Conservation (phyloP, 2,113 vertebrate species). For the Donacobius atricapilla region DNA sequence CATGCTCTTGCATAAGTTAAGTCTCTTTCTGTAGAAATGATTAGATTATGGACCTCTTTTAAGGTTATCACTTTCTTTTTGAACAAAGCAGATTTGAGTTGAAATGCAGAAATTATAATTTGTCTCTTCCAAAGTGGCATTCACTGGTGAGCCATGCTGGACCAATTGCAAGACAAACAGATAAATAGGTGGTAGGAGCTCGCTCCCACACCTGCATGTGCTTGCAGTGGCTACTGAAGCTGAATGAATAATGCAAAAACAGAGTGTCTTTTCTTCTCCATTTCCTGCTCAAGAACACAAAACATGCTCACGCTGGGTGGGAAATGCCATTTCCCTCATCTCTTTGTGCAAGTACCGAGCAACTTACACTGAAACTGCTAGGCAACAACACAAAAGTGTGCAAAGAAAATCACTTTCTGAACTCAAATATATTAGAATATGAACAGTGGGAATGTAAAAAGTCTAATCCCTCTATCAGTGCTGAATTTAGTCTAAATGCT, state of each 20-base stretch:
- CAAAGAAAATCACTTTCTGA: neutral
- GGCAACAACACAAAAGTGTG: neutral
- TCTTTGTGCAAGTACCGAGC: neutral
- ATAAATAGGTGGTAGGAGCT: neutral
- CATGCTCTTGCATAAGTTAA: neutral
- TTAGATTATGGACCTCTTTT: neutral
- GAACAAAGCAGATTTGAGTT: neutral
- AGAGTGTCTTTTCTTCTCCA: neutral
- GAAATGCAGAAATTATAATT: neutral
- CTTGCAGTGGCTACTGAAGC: neutral
- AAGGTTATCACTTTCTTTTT: neutral
- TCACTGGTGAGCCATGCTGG: neutral
- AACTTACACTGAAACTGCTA: neutral
- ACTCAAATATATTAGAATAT: neutral
- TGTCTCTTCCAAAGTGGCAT: neutral
- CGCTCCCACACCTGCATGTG: neutral
- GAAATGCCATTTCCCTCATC: neutral
- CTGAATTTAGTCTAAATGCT: neutral
- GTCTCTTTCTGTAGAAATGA: neutral
- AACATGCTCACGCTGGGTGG: rapidly evolving
- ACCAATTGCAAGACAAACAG: too few species aligned
- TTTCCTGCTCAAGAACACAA: neutral
- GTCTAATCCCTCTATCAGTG: neutral
- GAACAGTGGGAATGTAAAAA: neutral
- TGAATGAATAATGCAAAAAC: neutral